These are phyloP conservation scores for Octomys mimax DNA, from an alignment of 2,797 vertebrate genomes.

Conservation along the genomic window DNA sequence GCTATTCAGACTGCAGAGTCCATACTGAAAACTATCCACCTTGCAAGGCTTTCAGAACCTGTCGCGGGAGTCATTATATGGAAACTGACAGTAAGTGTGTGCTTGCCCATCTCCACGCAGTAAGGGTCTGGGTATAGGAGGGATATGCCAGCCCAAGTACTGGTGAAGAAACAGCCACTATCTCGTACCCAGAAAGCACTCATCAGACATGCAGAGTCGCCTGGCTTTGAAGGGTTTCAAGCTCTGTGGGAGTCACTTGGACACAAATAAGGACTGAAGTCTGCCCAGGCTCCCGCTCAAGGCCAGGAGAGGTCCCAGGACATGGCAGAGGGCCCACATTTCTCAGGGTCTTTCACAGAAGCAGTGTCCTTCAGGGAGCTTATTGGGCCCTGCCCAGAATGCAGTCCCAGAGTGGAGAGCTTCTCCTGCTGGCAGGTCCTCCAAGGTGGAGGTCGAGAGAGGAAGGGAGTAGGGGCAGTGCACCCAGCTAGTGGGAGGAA, in stretches of 20 bases:
- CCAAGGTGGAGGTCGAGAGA: background rate
- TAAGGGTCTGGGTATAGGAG: background rate
- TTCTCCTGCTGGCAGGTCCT: slow-evolving; percentile 50
- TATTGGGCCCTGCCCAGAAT: slow-evolving; percentile 49
- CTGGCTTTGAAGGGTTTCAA: background rate
- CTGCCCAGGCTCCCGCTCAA: background rate
- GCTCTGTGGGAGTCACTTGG: background rate
- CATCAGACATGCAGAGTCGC: background rate
- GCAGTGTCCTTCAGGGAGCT: slow-evolving; percentile 38
- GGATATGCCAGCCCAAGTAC: background rate
- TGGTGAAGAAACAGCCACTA: background rate
- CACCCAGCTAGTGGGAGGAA: background rate
- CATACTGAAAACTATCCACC: background rate
- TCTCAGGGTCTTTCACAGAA: slow-evolving; percentile 55
- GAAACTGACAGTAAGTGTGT: background rate
- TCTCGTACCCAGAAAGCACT: background rate
- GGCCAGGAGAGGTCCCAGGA: slow-evolving; percentile 11
- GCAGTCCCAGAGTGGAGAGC: slow-evolving; percentile 64
- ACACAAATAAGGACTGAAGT: background rate
- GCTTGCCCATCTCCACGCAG: background rate
- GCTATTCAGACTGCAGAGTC: background rate
- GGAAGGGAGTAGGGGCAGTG: background rate
- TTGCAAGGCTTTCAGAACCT: slow-evolving; percentile 14
- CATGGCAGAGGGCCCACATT: background rate
- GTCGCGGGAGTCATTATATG: background rate